phyloP scores from a whole-genome alignment of 2,888 invertebrate species.

The Lasioglossum pauxillum region DNA sequence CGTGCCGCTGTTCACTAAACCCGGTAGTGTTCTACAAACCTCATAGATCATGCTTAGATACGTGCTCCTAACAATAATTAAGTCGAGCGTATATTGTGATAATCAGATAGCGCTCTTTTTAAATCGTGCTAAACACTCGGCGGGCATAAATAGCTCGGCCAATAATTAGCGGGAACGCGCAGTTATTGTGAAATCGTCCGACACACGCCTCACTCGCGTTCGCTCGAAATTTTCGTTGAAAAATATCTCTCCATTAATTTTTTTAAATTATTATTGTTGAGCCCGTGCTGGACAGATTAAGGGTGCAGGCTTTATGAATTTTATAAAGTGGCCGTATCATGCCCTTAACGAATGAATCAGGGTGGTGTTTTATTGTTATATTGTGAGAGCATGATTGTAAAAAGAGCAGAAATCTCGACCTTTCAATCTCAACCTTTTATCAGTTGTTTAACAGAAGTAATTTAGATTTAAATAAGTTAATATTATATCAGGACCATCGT shows the following conservation, averaged over 20 bases:
- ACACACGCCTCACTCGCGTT: neutral
- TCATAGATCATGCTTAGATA: slow-evolving; percentile 24
- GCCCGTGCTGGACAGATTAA: neutral
- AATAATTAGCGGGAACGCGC: neutral
- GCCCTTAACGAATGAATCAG: neutral
- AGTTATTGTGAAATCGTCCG: neutral
- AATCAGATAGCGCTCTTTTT: neutral
- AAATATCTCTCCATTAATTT: neutral
- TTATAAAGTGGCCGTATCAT: neutral
- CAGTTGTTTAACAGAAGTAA: neutral
- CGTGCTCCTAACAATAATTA: neutral
- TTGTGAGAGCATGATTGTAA: neutral
- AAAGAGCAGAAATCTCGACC: neutral
- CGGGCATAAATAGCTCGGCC: neutral
- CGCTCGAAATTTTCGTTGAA: neutral
- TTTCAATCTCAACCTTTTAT: neutral
- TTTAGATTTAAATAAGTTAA: neutral
- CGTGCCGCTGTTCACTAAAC: slow-evolving; percentile 37
- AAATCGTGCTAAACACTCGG: slow-evolving; percentile 4
- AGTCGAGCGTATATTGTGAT: neutral
- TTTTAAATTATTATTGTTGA: neutral
- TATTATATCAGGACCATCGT: neutral
- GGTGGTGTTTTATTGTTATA: neutral
- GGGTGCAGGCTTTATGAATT: neutral
- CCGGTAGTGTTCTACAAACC: slow-evolving; percentile 22